Evolutionary conservation across 2,888 invertebrate genomes (phyloP).

Genomic region (Geotrupes spiniger): DNA sequence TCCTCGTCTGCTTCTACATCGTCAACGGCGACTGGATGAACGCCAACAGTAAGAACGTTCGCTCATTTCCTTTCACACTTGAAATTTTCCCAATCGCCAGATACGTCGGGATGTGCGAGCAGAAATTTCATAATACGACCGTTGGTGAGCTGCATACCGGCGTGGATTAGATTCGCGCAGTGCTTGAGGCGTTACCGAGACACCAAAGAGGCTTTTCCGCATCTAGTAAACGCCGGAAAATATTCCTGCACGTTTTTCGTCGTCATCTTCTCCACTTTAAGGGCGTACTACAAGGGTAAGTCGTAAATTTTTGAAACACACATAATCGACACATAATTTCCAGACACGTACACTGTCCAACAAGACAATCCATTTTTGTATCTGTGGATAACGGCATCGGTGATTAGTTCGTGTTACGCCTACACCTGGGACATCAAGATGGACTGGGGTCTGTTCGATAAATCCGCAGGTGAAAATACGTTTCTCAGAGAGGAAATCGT

Average conservation of each 20-base stretch:
- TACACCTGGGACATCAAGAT: slow-evolving; percentile 86
- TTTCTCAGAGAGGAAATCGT: slow-evolving; percentile 77
- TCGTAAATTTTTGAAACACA: not conserved
- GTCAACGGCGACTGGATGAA: slow-evolving; percentile 59
- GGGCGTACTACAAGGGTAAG: slow-evolving; percentile 43
- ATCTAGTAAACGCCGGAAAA: slow-evolving; percentile 81
- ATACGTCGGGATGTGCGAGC: slow-evolving; percentile 53
- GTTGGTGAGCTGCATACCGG: slow-evolving; percentile 74
- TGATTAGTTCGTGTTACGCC: slow-evolving; percentile 74
- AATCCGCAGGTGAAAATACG: slow-evolving; percentile 70
- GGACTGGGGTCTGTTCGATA: slow-evolving; percentile 85
- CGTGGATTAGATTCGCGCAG: slow-evolving; percentile 83
- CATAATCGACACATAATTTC: slow-evolving; percentile 22
- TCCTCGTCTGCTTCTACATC: slow-evolving; percentile 73
- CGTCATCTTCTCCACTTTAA: slow-evolving; percentile 57
- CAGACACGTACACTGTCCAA: slow-evolving; percentile 51
- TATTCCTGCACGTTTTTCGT: slow-evolving; percentile 75
- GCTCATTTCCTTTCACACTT: too few species aligned
- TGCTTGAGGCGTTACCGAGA: slow-evolving; percentile 80
- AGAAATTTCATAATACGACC: slow-evolving; percentile 55
- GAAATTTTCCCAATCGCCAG: too few species aligned
- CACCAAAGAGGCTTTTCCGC: slow-evolving; percentile 73
- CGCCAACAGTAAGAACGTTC: slow-evolving; percentile 44
- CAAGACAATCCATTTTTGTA: slow-evolving; percentile 65
- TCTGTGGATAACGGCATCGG: slow-evolving; percentile 66